Evolutionary conservation across 2,113 vertebrate species (phyloP).

Genomic region (Rhodinocichla rosea): DNA sequence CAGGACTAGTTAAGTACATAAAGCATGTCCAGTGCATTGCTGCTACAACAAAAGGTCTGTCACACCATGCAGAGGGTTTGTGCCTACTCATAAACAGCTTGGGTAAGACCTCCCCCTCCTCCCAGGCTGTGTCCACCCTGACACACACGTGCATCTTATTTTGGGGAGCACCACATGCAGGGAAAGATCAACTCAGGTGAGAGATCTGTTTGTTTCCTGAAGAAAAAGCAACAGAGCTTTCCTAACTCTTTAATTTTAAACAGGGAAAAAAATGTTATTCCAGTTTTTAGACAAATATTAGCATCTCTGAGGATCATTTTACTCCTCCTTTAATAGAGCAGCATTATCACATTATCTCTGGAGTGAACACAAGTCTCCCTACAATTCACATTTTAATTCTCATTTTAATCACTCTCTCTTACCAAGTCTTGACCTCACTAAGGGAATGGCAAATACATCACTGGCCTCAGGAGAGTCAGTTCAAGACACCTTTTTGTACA

Average conservation of each 20-base stretch:
- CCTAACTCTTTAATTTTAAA: neutral
- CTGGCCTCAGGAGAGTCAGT: neutral
- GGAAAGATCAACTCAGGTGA: neutral
- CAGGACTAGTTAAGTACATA: neutral
- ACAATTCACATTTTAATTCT: neutral
- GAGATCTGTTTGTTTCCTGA: neutral
- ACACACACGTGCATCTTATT: fast-evolving
- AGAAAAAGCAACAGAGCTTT: neutral
- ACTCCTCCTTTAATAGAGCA: neutral
- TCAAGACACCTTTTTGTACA: neutral
- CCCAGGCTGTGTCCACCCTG: neutral
- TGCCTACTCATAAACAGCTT: neutral
- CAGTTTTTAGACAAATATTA: neutral
- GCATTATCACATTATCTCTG: neutral
- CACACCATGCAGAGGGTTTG: neutral
- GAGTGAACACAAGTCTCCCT: neutral
- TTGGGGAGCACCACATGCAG: neutral
- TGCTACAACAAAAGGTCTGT: neutral
- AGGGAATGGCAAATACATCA: neutral
- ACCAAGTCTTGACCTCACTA: neutral
- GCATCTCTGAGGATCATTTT: neutral
- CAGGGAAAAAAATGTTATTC: neutral
- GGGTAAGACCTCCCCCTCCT: neutral
- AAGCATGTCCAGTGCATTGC: neutral
- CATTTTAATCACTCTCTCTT: neutral